Conservation (phyloP, 2,113 vertebrate genomes). For the Proteles cristata region DNA sequence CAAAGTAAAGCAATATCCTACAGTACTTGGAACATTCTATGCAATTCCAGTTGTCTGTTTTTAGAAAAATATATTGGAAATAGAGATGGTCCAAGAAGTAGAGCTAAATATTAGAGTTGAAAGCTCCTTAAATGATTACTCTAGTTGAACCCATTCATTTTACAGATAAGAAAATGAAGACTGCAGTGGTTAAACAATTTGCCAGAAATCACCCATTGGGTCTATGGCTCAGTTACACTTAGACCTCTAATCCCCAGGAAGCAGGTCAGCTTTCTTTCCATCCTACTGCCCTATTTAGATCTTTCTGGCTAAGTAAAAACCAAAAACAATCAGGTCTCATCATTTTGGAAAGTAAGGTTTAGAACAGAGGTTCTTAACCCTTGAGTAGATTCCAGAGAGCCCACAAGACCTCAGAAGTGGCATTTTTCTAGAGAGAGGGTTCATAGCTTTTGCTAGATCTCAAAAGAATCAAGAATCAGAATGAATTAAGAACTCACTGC, state of each 20-base stretch:
- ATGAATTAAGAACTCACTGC: conserved; percentile 17
- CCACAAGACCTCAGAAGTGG: background rate
- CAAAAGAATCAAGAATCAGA: conserved; percentile 43
- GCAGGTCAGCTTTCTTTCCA: background rate
- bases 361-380: conserved; percentile 33
- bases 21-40: background rate
- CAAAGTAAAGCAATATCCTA: background rate
- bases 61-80: conserved; percentile 46
- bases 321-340: conserved; percentile 20
- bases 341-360: conserved; percentile 6
- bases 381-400: background rate
- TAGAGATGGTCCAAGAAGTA: background rate
- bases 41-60: background rate
- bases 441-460: background rate
- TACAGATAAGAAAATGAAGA: conserved; percentile 28
- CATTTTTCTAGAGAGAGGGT: background rate
- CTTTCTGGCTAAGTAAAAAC: conserved; percentile 25
- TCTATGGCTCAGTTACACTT: conserved; percentile 2
- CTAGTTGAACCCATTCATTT: background rate
- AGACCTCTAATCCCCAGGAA: conserved; percentile 3
- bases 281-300: background rate
- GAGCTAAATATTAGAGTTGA: conserved; percentile 4
- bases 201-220: background rate
- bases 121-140: background rate
- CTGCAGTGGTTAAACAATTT: background rate